Percentiles rank a stretch among this genome's conserved stretches.
Conservation (phyloP, 2,888 invertebrate species). For the Heliconius ethilla region DNA sequence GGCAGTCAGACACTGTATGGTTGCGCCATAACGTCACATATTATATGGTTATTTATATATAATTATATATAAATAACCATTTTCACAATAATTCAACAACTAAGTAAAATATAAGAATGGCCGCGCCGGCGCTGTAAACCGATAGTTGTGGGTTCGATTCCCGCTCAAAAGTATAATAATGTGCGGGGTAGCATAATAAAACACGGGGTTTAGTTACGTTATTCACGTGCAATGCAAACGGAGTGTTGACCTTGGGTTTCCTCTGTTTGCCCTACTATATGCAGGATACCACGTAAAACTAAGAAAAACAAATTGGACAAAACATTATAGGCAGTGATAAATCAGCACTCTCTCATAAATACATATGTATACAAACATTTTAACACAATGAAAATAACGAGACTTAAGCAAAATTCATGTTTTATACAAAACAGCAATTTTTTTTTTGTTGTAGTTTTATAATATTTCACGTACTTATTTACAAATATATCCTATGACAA, state of each 20-base stretch:
- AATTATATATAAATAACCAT: neutral
- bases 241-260: neutral
- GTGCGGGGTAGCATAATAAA: neutral
- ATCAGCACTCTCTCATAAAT: neutral
- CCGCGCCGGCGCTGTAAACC: neutral
- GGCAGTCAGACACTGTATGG: neutral
- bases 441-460: constrained; percentile 9
- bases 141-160: no score
- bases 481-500: neutral
- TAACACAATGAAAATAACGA: neutral
- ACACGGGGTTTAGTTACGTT: no score
- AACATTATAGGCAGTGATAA: neutral
- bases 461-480: constrained; percentile 5
- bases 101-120: neutral
- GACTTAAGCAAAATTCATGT: neutral
- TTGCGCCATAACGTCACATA: neutral
- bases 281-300: neutral
- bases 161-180: no score
- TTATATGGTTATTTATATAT: no score
- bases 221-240: no score
- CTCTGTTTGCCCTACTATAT: neutral
- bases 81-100: neutral
- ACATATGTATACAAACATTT: neutral
- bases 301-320: neutral
- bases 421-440: neutral